Evolutionary conservation across 2,888 invertebrate species (phyloP).

Genomic region (Aphidoletes aphidimyza): DNA sequence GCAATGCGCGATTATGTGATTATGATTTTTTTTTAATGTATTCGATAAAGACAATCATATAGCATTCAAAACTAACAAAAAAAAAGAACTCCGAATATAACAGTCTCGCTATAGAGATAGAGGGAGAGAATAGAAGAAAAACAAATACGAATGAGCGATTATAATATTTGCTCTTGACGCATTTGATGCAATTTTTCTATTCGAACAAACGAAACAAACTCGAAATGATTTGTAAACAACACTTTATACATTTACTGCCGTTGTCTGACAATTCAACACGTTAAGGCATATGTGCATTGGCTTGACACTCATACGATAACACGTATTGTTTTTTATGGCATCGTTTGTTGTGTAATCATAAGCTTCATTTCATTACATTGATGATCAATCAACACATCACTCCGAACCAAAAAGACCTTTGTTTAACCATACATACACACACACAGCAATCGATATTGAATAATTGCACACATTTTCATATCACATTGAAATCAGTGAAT

Average conservation of each 20-base stretch:
- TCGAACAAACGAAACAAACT: not conserved
- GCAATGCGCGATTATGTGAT: not conserved
- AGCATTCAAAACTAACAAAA: not conserved
- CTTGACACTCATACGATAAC: not conserved
- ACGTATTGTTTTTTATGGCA: not conserved
- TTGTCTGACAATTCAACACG: not conserved
- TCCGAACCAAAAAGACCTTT: too few species aligned
- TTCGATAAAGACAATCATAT: too few species aligned
- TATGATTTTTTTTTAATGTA: not conserved
- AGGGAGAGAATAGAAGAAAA: not conserved
- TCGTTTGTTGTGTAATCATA: not conserved
- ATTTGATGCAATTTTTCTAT: not conserved
- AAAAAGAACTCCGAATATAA: not conserved
- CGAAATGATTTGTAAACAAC: slow-evolving; percentile 11
- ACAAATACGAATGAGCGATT: not conserved
- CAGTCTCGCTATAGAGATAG: too few species aligned
- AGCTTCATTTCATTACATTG: too few species aligned
- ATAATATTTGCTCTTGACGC: slow-evolving; percentile 15
- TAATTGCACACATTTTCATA: too few species aligned
- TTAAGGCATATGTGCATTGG: not conserved
- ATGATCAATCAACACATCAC: too few species aligned
- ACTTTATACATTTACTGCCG: not conserved
- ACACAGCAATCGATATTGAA: too few species aligned
- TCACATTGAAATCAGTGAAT: too few species aligned
- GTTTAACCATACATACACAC: too few species aligned